phyloP scores from a whole-genome alignment of 2,113 vertebrate genomes.

The Myrmecobius fasciatus region DNA sequence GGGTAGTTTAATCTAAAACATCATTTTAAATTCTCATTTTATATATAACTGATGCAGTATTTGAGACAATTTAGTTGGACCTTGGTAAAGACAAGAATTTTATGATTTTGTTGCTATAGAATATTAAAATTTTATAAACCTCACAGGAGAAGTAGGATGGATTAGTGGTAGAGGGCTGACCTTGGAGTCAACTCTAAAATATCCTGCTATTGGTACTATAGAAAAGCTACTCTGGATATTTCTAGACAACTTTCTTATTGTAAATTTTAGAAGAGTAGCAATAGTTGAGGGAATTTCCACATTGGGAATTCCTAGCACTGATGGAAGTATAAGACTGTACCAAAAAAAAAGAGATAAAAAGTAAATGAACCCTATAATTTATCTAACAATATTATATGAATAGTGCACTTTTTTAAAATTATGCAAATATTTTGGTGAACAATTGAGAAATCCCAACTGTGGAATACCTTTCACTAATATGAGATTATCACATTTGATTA shows the following conservation, averaged over 20 bases:
- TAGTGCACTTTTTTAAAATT: conserved; percentile 16
- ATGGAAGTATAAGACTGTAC: not conserved
- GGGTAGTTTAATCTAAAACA: conserved; percentile 36
- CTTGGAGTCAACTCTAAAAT: not conserved
- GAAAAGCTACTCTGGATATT: not conserved
- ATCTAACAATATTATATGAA: not conserved
- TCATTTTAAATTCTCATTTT: not conserved
- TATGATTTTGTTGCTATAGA: conserved; percentile 27
- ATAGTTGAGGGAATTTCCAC: not conserved
- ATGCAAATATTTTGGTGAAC: not conserved
- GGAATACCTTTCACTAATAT: not conserved
- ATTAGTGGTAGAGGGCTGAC: not conserved
- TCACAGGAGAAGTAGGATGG: not conserved
- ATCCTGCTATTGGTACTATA: not conserved
- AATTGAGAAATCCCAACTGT: conserved; percentile 19
- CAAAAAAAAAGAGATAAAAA: not conserved
- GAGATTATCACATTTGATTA: no score
- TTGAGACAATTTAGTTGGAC: conserved; percentile 62
- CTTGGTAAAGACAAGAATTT: conserved; percentile 69
- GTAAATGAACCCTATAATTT: not conserved
- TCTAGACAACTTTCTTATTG: not conserved
- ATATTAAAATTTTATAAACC: not conserved
- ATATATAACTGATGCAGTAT: not conserved
- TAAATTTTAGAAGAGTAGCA: not conserved
- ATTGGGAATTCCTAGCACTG: not conserved